Conservation (phyloP, 1,140 invertebrate species). For the Papilio helenus region DNA sequence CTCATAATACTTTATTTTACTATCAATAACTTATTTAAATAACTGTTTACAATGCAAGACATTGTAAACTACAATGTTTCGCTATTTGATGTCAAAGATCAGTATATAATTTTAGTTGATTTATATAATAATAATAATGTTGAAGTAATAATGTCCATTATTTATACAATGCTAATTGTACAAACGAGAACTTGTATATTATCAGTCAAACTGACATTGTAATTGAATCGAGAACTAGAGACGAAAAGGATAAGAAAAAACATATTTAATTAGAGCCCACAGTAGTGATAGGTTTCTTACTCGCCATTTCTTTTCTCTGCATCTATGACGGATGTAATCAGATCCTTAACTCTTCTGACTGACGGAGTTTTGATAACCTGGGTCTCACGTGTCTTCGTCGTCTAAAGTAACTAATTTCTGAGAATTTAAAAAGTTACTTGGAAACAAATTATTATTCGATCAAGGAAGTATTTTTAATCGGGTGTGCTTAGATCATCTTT, state of each 20-base stretch:
- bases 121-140: neutral
- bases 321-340: no score
- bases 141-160: neutral
- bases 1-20: no score
- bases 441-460: neutral
- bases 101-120: neutral
- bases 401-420: neutral
- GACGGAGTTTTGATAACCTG: neutral
- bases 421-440: neutral
- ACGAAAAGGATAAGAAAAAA: no score
- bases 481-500: neutral
- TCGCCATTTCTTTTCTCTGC: no score
- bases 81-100: neutral
- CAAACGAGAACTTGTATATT: neutral
- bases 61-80: no score
- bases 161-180: neutral
- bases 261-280: no score
- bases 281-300: no score
- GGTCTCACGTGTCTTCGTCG: neutral
- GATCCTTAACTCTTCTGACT: no score
- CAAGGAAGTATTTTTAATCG: slow-evolving; percentile 14
- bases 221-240: neutral
- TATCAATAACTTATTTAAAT: no score
- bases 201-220: neutral
- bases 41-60: neutral